Base-by-base conservation (phyloP, 2,888 invertebrate genomes). In the Calameuta pallipes region DNA sequence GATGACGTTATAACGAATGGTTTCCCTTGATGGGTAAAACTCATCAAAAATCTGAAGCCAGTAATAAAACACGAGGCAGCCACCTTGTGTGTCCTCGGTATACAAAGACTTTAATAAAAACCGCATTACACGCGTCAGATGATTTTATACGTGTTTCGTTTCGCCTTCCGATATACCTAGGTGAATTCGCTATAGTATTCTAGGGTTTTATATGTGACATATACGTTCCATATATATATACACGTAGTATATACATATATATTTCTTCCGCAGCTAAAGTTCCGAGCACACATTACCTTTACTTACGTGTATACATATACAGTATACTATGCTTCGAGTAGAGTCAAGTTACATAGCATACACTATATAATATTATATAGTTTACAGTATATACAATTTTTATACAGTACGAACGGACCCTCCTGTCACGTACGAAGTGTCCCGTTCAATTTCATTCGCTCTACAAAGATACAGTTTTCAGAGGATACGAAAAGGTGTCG, bases 91-190 rank as follows among this genome's bases (percentile, higher is more conserved):
- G 76, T 76, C 76, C 68, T 69, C 56, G 73, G 80, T 75, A 82
- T 78, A 83, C 80, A 78, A 82, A 80, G 85, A 84, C 82, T 89
- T 88, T 89, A 88, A 88, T 88, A 88, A 88, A 89, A 89, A 89
- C 85, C 88, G 88, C 88, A 88, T 88, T 88, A 88, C 87, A 87
- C 89, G 88, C 88, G 87, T 88, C 88, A 87, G 84, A 83, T 89
- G 87, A 89, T 87, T 87, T 88, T 88, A 85, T 78, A 82, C 84
- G 82, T 74, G 34, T 79, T 78, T 73, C 76, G 73, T 75, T 76
- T 78, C 78, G 37, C 36, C 75, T 41, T 75, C 76, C 69, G 56
- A n/a, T 56, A n/a, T 56, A 56, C 56, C 23, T 56, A 56, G 56
- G 23, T 56, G 23, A 56, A 56, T 56, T 56, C 9, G 56, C 56